Evolutionary conservation across 2,113 vertebrate genomes (phyloP).

Genomic region (Melozone crissalis): DNA sequence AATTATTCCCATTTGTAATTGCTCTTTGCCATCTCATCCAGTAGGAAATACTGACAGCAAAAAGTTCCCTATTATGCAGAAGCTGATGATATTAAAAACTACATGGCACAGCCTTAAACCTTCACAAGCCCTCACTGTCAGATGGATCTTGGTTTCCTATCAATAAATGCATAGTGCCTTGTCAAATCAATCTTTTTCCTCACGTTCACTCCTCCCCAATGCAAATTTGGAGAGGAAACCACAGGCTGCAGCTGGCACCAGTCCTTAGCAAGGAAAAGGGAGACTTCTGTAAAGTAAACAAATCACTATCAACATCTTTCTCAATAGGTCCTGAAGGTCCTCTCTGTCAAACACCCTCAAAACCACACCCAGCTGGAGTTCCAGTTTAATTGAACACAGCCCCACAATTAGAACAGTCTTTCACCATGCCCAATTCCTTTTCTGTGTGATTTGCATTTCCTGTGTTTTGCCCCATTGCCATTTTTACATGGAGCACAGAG

Average conservation of each 20-base stretch:
- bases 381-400: not conserved
- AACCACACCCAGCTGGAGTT: not conserved
- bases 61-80: not conserved
- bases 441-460: not conserved
- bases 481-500: not conserved
- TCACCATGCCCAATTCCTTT: not conserved
- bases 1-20: not conserved
- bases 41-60: not conserved
- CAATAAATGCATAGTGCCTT: not conserved
- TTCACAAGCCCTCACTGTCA: not conserved
- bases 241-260: not conserved
- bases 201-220: not conserved
- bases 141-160: not conserved
- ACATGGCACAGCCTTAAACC: not conserved
- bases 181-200: not conserved
- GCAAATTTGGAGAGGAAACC: not conserved
- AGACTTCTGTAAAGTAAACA: not conserved
- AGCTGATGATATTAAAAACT: not conserved
- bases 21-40: not conserved
- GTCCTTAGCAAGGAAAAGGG: not conserved
- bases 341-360: not conserved
- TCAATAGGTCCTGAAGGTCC: not conserved
- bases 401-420: not conserved
- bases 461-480: not conserved
- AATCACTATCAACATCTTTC: not conserved